Conservation (phyloP, 2,113 vertebrate species). For the Silurus meridionalis region DNA sequence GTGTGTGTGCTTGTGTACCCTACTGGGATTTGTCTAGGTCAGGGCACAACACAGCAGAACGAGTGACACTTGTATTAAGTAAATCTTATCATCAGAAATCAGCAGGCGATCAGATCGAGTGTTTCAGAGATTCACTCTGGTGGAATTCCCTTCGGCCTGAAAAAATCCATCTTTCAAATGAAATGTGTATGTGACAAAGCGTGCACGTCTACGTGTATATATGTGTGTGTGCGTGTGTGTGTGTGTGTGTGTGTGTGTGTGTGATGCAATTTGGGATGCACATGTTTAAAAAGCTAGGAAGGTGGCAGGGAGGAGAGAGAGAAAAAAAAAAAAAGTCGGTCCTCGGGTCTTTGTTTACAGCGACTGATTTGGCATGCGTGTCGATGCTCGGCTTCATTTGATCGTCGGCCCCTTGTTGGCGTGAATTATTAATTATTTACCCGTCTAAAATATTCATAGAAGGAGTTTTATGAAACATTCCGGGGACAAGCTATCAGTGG, state of each 20-base stretch:
- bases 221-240: conserved; percentile 38
- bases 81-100: conserved; percentile 77
- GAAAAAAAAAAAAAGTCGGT: conserved; percentile 59
- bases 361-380: conserved; percentile 67
- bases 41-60: conserved; percentile 69
- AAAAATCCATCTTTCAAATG: conserved; percentile 62
- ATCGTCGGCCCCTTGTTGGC: conserved; percentile 71
- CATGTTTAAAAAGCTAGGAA: conserved; percentile 67
- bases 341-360: conserved; percentile 73
- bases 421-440: conserved; percentile 79
- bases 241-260: conserved; percentile 49
- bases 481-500: conserved; percentile 60
- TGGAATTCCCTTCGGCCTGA: conserved; percentile 65
- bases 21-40: conserved; percentile 74
- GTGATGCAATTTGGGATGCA: conserved; percentile 59
- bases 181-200: conserved; percentile 57
- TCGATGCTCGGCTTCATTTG: conserved; percentile 69
- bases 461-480: conserved; percentile 59
- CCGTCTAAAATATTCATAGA: conserved; percentile 73
- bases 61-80: conserved; percentile 74
- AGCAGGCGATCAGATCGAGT: conserved; percentile 75
- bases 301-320: conserved; percentile 45
- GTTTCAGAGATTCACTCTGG: conserved; percentile 61
- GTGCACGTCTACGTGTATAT: conserved; percentile 48
- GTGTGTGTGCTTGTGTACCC: conserved; percentile 59